phyloP scores from a whole-genome alignment of 1,140 invertebrate species.

The Chelonus insularis region DNA sequence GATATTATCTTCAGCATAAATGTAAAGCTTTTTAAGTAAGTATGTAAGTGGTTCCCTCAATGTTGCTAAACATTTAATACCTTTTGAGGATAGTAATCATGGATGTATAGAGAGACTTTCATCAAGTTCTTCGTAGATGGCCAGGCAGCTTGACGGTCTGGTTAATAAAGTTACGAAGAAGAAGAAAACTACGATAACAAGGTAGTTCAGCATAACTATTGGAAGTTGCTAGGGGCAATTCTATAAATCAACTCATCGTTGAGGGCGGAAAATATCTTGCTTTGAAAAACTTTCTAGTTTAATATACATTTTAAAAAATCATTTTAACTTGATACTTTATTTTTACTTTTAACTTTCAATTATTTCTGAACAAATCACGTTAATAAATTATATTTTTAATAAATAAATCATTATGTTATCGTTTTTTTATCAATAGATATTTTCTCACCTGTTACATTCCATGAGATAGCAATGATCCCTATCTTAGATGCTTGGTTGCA shows the following conservation, averaged over 20 bases:
- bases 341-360: too few relatives aligned
- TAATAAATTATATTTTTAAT: too few relatives aligned
- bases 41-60: too few relatives aligned
- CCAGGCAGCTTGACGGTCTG: constrained; percentile 18
- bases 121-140: constrained; percentile 16
- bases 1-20: too few relatives aligned
- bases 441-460: not conserved
- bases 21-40: too few relatives aligned
- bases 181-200: constrained; percentile 33
- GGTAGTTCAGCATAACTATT: constrained; percentile 29
- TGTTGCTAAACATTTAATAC: too few relatives aligned
- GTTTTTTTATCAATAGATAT: not conserved
- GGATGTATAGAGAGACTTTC: constrained; percentile 11
- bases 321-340: too few relatives aligned
- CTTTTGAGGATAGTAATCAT: not conserved
- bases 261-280: constrained; percentile 1
- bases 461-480: constrained; percentile 30
- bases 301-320: too few relatives aligned
- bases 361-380: too few relatives aligned
- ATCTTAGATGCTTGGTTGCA: constrained; percentile 34
- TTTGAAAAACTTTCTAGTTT: not conserved
- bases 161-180: constrained; percentile 40
- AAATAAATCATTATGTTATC: too few relatives aligned
- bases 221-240: constrained; percentile 30
- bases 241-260: constrained; percentile 37